Base-by-base conservation (phyloP, 2,888 invertebrate species). In the Mesorhabditis belari region DNA sequence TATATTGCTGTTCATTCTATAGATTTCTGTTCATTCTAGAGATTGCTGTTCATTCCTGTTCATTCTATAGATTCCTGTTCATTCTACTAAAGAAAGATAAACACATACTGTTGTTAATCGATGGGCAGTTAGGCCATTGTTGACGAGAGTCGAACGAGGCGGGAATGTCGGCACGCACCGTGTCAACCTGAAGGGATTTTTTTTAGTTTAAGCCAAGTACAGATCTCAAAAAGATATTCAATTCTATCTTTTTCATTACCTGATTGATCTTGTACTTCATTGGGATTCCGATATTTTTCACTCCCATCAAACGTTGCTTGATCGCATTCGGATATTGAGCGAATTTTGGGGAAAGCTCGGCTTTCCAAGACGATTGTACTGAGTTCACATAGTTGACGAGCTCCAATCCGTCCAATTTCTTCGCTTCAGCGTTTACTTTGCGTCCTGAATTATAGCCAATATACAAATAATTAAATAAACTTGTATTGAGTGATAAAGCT, bases 101-200 rank as follows among this genome's bases (percentile, higher is more conserved):
- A n/a, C n/a, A n/a, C n/a, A n/a, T n/a, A n/a, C n/a, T 70, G 83
- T 90, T 89, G 57, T 54, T 58, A 57, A 73, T 70, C 29, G 65
- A 66, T 29, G 63, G 52, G 57, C 73, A 73, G 49, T 55, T 55
- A 44, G 73, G 66, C 73, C 73, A 73, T 51, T 65, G 63, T 27
- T 63, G 49, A 54, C 73, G 68, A 27, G 71, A 60, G 51, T 73
- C 73, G 67, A 73, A 73, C 19, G 56, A 59, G 27, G 63, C 68
- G 55, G 73, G 73, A 35, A 73, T 61, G 21, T 63, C 51, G 51
- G 61, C 67, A 29, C 65, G 66, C 23, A 28, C 21, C 63, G 69
- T 62, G 49, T 70, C 63, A 28, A 62, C 62, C 56, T 71, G 62
- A 24, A 58, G n/a, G n/a, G 59, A 51, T 62, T 57, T 57, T 68